Evolutionary conservation across 2,888 invertebrate genomes (phyloP), one percentile per base, ranked within the genome.

Genomic region (Dione juno): DNA sequence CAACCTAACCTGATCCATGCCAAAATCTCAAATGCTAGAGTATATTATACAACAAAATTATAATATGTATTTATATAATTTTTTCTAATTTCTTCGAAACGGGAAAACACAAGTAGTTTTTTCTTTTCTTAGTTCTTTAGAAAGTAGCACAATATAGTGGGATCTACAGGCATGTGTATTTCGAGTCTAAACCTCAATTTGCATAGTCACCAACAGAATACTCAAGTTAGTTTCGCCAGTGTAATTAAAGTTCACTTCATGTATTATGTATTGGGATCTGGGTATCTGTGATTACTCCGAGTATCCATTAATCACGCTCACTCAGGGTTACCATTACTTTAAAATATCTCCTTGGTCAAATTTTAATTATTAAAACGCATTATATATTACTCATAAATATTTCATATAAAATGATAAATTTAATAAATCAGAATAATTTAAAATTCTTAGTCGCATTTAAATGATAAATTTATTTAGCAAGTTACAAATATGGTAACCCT

Each of bases 301-400:
- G 53, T 40, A n/a, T 21, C 43, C 57, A 66, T 72, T 78, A 79
- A 77, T 71, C 79, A 82, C 79, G 82, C 84, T 82, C 82, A 81
- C 84, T 83, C 82, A 78, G 75, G 77, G 58, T 66, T 66, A 48
- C 41, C 68, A 45, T 43, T 50, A 13, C 35, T 45, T 53, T 28
- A 6, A 41, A 41, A 50, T 14, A 21, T 10, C 41, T 11, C 16
- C n/a, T 50, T 13, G 5, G 3, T 48, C 2, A 35, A 28, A 16
- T 37, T 9, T 50, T 35, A 37, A 50, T 64, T 35, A 37, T 13
- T 19, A 37, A 35, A 3, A 19, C 43, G 16, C n/a, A 40, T 6
- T 16, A 16, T 13, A 19, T 9, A 21, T 41, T 40, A 59, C 28
- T n/a, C 19, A 67, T 59, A 40, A 50, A 50, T 57, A 57, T 57